Evolutionary conservation across 2,888 invertebrate genomes (phyloP).

Genomic region (Apodemia mormo): DNA sequence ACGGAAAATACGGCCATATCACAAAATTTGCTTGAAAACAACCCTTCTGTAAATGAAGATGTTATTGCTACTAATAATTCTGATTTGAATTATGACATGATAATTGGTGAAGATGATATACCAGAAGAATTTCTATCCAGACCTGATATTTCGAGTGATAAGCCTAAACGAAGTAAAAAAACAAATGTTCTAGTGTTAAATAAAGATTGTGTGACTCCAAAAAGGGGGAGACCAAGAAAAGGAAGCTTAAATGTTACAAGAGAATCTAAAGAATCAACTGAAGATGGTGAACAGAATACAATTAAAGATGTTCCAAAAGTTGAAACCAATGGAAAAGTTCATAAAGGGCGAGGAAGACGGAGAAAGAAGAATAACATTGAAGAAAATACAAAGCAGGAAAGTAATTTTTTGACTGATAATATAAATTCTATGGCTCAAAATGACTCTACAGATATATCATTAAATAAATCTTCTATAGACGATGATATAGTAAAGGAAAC

Average conservation of each 20-base stretch:
- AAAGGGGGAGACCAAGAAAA: background rate
- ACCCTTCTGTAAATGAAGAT: background rate
- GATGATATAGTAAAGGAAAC: background rate
- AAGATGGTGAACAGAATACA: background rate
- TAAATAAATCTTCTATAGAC: background rate
- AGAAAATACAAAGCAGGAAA: background rate
- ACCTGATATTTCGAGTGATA: background rate
- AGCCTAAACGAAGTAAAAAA: background rate
- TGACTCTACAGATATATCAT: background rate
- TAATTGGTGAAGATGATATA: conserved; percentile 22
- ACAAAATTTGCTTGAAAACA: background rate
- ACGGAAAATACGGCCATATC: background rate
- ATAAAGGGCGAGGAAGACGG: background rate
- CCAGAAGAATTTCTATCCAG: background rate
- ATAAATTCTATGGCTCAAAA: background rate
- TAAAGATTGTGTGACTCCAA: background rate
- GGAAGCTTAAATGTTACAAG: background rate
- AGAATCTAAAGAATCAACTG: background rate
- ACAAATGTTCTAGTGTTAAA: background rate
- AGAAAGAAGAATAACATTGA: background rate
- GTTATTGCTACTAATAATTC: background rate
- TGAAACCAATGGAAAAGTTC: background rate
- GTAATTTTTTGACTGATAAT: background rate
- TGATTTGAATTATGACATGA: conserved; percentile 25
- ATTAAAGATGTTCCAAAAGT: background rate